Conservation (phyloP, 2,888 invertebrate genomes). For the Drosophila subsilvestris region DNA sequence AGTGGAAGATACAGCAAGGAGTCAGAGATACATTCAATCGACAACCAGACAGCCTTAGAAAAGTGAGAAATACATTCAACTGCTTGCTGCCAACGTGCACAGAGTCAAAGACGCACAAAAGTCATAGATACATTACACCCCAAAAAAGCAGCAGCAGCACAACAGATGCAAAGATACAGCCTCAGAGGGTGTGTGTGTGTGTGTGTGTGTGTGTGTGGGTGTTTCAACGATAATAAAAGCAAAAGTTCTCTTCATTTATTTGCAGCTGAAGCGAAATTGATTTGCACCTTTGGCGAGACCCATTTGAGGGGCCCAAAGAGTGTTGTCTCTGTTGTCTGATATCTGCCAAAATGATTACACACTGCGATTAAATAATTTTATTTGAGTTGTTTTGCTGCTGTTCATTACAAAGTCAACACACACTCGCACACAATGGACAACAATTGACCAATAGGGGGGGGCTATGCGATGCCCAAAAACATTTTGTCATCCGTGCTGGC, state of each 20-base stretch:
- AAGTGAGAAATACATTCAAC: not conserved
- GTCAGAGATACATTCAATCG: no score
- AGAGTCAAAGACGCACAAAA: not conserved
- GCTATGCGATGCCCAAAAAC: not conserved
- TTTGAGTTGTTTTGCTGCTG: constrained; percentile 37
- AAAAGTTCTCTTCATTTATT: no score
- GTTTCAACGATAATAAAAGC: no score
- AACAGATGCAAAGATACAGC: not conserved
- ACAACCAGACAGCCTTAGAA: no score
- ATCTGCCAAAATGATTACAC: constrained; percentile 25
- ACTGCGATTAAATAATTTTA: constrained; percentile 40
- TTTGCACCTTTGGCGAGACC: no score
- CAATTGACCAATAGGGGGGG: constrained; percentile 38
- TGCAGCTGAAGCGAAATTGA: constrained; percentile 65
- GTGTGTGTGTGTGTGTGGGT: no score
- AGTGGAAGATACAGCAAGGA: no score
- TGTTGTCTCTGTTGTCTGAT: not conserved
- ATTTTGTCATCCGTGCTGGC: constrained; percentile 20
- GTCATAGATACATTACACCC: not conserved
- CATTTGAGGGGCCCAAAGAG: no score
- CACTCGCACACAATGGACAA: constrained; percentile 24
- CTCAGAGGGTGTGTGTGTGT: no score
- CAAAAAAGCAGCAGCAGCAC: no score
- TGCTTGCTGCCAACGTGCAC: not conserved
- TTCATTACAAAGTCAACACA: constrained; percentile 48